phyloP scores from a whole-genome alignment of 2,797 vertebrate genomes.

The Nannoperca australis region DNA sequence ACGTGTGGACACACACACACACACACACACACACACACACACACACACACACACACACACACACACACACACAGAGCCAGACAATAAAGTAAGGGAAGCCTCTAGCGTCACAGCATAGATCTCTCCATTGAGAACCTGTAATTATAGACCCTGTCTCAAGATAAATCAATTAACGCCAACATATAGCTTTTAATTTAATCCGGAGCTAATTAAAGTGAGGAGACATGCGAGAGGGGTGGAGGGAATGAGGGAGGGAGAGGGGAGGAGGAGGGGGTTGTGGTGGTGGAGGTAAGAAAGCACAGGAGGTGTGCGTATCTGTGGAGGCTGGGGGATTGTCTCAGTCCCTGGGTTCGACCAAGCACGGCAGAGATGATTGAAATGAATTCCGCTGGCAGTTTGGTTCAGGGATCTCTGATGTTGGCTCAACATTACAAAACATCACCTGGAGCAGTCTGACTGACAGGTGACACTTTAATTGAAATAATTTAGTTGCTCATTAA shows the following conservation, averaged over 20 bases:
- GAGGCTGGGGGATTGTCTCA: conserved; percentile 60
- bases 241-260: conserved; percentile 15
- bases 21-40: too few species aligned
- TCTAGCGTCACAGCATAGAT: conserved; percentile 67
- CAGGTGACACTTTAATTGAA: conserved; percentile 83
- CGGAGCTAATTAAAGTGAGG: conserved; percentile 85
- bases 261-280: neutral
- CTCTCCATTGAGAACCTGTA: conserved; percentile 85
- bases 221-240: conserved; percentile 47
- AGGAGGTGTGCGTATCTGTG: conserved; percentile 49
- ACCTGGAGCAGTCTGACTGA: conserved; percentile 79
- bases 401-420: conserved; percentile 53
- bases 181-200: conserved; percentile 89
- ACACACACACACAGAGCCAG: conserved; percentile 43
- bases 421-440: conserved; percentile 67
- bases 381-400: conserved; percentile 65
- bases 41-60: conserved; percentile 37
- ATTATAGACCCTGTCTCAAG: conserved; percentile 85
- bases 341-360: conserved; percentile 60
- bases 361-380: conserved; percentile 74
- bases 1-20: too few species aligned
- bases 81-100: conserved; percentile 74
- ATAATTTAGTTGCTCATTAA: conserved; percentile 71
- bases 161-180: conserved; percentile 88
- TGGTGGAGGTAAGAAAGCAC: conserved; percentile 46